These are phyloP conservation scores for Pseudochaenichthys georgianus DNA, from an alignment of 2,797 vertebrate genomes.

Conservation along the genomic window DNA sequence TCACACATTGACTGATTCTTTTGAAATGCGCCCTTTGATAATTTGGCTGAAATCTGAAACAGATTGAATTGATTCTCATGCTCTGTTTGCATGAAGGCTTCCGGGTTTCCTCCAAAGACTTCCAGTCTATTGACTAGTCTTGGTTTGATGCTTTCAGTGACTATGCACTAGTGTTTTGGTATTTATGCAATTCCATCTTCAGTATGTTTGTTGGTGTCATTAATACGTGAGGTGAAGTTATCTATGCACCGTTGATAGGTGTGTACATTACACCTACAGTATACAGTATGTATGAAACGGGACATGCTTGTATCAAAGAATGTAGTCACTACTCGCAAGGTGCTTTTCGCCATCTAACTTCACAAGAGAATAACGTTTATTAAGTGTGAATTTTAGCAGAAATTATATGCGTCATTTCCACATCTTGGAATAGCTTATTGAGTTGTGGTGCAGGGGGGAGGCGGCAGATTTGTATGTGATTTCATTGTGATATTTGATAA, in stretches of 20 bases:
- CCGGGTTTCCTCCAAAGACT: constrained; percentile 49
- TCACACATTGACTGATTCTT: constrained; percentile 18
- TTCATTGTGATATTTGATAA: background rate
- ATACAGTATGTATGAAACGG: constrained; percentile 53
- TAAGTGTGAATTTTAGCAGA: background rate
- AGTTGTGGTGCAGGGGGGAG: background rate
- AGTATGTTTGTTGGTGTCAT: constrained; percentile 57
- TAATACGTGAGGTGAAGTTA: constrained; percentile 61
- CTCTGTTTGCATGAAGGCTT: constrained; percentile 43
- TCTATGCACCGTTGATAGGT: constrained; percentile 75
- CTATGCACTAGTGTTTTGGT: constrained; percentile 81
- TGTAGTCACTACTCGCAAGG: constrained; percentile 67
- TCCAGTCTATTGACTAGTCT: constrained; percentile 48
- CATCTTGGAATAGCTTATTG: constrained; percentile 4
- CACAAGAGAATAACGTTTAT: constrained; percentile 18
- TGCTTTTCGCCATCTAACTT: constrained; percentile 56
- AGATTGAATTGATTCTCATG: constrained; percentile 6
- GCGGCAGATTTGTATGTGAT: background rate
- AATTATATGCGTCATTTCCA: constrained; percentile 17
- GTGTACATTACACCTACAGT: constrained; percentile 55
- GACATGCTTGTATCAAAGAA: constrained; percentile 67
- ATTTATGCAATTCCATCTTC: constrained; percentile 81
- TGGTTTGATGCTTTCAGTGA: constrained; percentile 66
- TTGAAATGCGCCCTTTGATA: background rate
- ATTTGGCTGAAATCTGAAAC: constrained; percentile 22